Evolutionary conservation across 2,113 vertebrate species (phyloP).

Genomic region (Oryzias melastigma): DNA sequence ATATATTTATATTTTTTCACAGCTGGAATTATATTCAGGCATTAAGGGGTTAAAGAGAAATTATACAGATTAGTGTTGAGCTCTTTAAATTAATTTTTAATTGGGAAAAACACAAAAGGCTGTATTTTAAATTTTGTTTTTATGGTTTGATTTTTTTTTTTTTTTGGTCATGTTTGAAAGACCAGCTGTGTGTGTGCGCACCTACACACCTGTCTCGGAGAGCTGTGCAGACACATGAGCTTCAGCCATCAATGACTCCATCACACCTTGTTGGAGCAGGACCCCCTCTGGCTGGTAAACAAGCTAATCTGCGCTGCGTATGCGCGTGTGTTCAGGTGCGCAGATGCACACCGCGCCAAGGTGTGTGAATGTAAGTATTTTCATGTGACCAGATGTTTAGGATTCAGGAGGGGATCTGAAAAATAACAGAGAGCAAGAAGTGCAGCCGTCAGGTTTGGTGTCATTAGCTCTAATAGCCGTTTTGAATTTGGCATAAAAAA

Average conservation of each 20-base stretch:
- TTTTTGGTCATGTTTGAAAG: constrained; percentile 14
- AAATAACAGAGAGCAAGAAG: constrained; percentile 27
- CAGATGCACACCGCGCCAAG: constrained; percentile 24
- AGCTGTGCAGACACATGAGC: constrained; percentile 72
- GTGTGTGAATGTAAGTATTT: constrained; percentile 50
- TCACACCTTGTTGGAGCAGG: constrained; percentile 60
- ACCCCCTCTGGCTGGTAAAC: constrained; percentile 72
- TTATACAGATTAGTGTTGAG: no score
- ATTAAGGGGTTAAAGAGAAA: no score
- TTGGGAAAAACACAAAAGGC: neutral
- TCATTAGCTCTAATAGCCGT: constrained; percentile 3
- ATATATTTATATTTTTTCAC: no score
- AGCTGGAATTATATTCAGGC: no score
- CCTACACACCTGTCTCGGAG: constrained; percentile 28
- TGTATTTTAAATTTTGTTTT: constrained; percentile 9
- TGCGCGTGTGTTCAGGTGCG: constrained; percentile 27
- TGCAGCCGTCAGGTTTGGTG: constrained; percentile 19
- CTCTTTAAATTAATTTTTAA: no score
- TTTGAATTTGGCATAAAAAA: constrained; percentile 8
- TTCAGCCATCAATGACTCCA: constrained; percentile 65
- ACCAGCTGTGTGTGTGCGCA: constrained; percentile 5
- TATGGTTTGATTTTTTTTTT: constrained; percentile 17
- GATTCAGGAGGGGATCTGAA: constrained; percentile 52
- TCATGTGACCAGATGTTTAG: constrained; percentile 67
- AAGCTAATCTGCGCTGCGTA: constrained; percentile 63